Base-by-base conservation (phyloP, 2,888 invertebrate species). In the Glaucopsyche alexis region DNA sequence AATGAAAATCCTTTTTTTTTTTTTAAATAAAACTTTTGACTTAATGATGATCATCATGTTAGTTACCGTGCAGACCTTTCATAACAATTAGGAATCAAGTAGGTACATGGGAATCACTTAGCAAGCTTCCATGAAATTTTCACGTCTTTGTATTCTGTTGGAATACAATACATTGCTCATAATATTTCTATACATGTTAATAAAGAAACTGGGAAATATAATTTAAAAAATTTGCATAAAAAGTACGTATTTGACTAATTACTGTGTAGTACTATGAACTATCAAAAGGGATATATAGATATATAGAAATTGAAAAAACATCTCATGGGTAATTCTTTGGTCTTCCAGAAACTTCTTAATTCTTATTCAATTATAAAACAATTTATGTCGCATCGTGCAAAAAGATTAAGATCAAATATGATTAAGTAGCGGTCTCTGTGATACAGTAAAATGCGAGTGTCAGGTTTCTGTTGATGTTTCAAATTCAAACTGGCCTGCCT, bases 111-210 rank as follows among this genome's bases (percentile, higher is more conserved):
- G 16, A 55, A 55, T 19, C 19, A 55, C 19, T 19, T 19, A 52
- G 19, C 19, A 55, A 66, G 19, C 6, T 67, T 14, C 42, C 45
- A 45, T 16, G 84, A 82, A 81, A 81, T 82, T 87, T 90, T 67
- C 47, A 67, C 67, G 47, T 67, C 90, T 88, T 90, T 90, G 89
- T 90, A 89, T 87, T 81, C 79, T 82, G 80, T 83, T 77, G 55
- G 80, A 75, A 83, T 80, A 84, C 88, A 88, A 87, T 88, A 83
- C 84, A 81, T 83, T 81, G 86, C 87, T 89, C 87, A 87, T 86
- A 87, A 87, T 87, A 89, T 89, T 87, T 8, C 0, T 50, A 52
- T 16, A 52, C 8, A 16, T 7, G 9, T 8, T 3, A 55, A 16
- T 3, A 55, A 16, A 19, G 19, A 55, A 55, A 52, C 52, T 52